A percentile compares a stretch with the other conserved stretches of the same genome.
Conservation (phyloP, 2,888 invertebrate species). For the Crematogaster levior region DNA sequence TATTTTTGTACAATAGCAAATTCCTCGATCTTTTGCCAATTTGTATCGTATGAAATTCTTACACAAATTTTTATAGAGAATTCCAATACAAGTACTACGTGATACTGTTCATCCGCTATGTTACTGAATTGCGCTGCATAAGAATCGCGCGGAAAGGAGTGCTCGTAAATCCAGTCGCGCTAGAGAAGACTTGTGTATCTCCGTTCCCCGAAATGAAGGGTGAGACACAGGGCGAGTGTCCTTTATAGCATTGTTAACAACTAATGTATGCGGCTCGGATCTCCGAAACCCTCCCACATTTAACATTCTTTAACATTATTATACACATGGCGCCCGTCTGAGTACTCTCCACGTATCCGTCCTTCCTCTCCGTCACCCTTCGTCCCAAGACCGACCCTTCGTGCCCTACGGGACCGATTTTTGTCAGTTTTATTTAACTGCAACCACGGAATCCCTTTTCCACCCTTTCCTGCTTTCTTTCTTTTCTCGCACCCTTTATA, state of each 20-base stretch:
- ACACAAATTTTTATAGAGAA: neutral
- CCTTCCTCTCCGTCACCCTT: constrained; percentile 52
- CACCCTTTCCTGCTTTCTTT: constrained; percentile 34
- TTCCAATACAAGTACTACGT: constrained; percentile 12
- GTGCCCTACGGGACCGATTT: constrained; percentile 69
- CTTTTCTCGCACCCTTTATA: constrained; percentile 31
- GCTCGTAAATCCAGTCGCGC: constrained; percentile 81
- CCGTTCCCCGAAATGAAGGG: constrained; percentile 52
- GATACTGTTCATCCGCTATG: constrained; percentile 57
- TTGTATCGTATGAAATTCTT: neutral
- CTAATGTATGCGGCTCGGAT: constrained; percentile 84
- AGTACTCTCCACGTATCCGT: constrained; percentile 62
- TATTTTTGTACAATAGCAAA: neutral
- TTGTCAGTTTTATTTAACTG: constrained; percentile 77
- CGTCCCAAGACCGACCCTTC: constrained; percentile 64
- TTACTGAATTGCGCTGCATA: constrained; percentile 76
- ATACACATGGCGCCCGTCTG: constrained; percentile 84
- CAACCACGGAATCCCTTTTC: constrained; percentile 73
- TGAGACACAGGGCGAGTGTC: constrained; percentile 82
- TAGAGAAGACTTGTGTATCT: constrained; percentile 53
- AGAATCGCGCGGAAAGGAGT: constrained; percentile 79
- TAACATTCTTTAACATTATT: constrained; percentile 85
- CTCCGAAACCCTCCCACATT: constrained; percentile 79
- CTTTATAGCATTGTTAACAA: constrained; percentile 86
- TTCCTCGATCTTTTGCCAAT: neutral